These are phyloP conservation scores for Venustoraphidia nigricollis DNA, from an alignment of 2,888 invertebrate genomes.

Conservation along the genomic window DNA sequence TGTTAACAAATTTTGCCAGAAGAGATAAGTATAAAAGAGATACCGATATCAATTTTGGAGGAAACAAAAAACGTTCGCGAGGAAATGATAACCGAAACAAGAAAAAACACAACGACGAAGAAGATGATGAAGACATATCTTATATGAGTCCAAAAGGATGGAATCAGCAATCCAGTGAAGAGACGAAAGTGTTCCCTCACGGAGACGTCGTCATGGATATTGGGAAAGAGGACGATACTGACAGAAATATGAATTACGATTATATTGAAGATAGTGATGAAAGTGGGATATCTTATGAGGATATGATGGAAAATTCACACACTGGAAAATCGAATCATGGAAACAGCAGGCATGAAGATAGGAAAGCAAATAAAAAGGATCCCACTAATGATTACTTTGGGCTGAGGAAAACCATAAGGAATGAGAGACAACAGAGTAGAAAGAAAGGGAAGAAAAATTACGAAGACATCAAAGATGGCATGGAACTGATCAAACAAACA, in stretches of 20 bases:
- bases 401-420: not conserved
- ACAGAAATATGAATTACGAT: not conserved
- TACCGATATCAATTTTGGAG: too few species aligned
- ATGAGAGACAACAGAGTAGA: not conserved
- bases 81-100: slow-evolving; percentile 1
- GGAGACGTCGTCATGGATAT: slow-evolving; percentile 3
- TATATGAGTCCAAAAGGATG: slow-evolving; percentile 1
- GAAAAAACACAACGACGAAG: slow-evolving; percentile 2
- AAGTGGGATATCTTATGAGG: too few species aligned
- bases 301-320: not conserved
- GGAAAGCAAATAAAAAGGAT: not conserved
- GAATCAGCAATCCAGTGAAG: slow-evolving; percentile 1
- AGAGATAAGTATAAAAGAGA: too few species aligned
- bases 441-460: not conserved
- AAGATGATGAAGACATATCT: slow-evolving; percentile 1
- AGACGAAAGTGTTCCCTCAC: not conserved
- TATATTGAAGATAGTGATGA: not conserved
- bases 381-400: too few species aligned
- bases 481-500: not conserved
- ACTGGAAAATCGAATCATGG: not conserved
- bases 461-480: not conserved
- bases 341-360: not conserved
- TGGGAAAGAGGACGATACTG: not conserved
- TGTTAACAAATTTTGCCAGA: slow-evolving; percentile 10
- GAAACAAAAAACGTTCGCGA: too few species aligned